Base-by-base conservation (phyloP, 2,113 vertebrate species). In the Rhodinocichla rosea region DNA sequence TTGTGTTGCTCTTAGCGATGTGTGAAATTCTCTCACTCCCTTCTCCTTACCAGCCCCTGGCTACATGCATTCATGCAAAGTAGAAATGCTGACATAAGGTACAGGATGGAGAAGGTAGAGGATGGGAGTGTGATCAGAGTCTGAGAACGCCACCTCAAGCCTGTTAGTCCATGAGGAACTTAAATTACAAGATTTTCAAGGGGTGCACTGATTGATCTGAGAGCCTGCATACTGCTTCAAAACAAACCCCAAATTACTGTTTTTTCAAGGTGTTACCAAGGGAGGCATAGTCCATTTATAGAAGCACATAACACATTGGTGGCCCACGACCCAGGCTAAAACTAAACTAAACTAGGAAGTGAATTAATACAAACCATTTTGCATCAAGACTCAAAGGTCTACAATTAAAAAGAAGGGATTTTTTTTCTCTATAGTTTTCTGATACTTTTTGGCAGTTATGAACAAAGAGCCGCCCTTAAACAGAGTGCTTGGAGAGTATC, bases 391-490 rank as follows among this genome's bases (percentile, higher is more conserved):
- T 70, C 79, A 71, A 60, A 55, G 16, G 32, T 69, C 15, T 28
- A 33, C 60, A 73, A 78, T 37, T 0, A 3, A 47, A 92, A 62
- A 56, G 9, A 80, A 53, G 13, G 10, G 47, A 62, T 21, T 57
- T 59, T 69, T 69, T 83, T 55, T 52, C 78, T 90, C 75, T 52
- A 20, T 17, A 71, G 33, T 52, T 90, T 59, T 33, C 49, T 57
- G 28, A 35, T 87, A 64, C 35, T 91, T 93, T 92, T 90, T 74
- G 45, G 59, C 52, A 87, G 28, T 80, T 80, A 56, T 0, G 2
- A 93, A 92, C 65, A 85, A 92, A 91, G 67, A 85, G 9, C 39
- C 30, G 75, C 27, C 26, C 50, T 75, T 68, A 83, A 70, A 67
- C 19, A 67, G 19, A 59, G 19, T 2, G 2, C 56, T 76, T 49